phyloP scores from a whole-genome alignment of 1,140 invertebrate genomes.

The Papilio xuthus region DNA sequence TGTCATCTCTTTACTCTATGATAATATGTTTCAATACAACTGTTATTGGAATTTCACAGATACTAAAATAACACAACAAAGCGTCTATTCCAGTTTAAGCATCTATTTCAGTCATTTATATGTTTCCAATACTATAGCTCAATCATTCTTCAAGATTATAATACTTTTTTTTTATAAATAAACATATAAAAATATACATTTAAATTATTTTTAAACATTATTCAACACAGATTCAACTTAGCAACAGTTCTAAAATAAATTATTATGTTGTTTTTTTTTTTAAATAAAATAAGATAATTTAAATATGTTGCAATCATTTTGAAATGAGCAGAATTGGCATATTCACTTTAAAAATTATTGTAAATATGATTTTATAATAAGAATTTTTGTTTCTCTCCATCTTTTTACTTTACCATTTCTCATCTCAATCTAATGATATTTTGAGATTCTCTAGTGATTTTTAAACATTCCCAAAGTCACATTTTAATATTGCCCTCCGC shows the following conservation, averaged over 20 bases:
- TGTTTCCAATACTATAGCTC: conserved; percentile 48
- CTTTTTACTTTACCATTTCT: conserved; percentile 26
- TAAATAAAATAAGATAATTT: conserved; percentile 54
- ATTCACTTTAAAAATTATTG: conserved; percentile 21
- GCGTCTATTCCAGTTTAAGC: conserved; percentile 22
- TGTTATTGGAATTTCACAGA: not conserved
- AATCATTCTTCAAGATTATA: conserved; percentile 60
- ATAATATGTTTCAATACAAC: not conserved
- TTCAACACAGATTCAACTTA: conserved; percentile 72
- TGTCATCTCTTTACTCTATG: not conserved
- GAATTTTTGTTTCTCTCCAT: conserved; percentile 44
- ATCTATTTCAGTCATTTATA: conserved; percentile 45
- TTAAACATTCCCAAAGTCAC: conserved; percentile 24
- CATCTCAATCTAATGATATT: conserved; percentile 25
- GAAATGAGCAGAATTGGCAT: conserved; percentile 48
- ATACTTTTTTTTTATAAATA: conserved; percentile 73
- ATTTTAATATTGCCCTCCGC: not conserved
- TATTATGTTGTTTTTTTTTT: conserved; percentile 54
- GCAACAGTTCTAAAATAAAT: conserved; percentile 72
- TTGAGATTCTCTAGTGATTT: conserved; percentile 57
- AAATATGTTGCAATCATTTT: conserved; percentile 51
- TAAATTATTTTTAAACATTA: conserved; percentile 73
- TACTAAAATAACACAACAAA: conserved; percentile 11
- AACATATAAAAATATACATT: conserved; percentile 79
- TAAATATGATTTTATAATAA: conserved; percentile 36